Conservation (phyloP, 2,888 invertebrate species). For the Idaea dimidiata region DNA sequence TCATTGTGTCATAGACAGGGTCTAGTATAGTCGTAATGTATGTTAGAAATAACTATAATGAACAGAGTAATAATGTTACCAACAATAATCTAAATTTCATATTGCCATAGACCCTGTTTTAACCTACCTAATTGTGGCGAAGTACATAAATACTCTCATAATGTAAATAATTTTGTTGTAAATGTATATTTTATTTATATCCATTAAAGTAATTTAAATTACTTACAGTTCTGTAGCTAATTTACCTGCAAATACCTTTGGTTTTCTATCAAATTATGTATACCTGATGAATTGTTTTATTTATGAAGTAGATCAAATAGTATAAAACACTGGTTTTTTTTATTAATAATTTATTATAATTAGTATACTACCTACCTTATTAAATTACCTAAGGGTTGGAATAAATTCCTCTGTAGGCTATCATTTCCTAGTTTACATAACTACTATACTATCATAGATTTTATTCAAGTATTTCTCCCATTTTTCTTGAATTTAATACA, state of each 20-base stretch:
- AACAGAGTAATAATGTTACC: background rate
- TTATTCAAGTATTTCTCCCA: slow-evolving; percentile 70
- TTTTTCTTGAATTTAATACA: slow-evolving; percentile 65
- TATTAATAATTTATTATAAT: background rate
- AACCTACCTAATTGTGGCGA: background rate
- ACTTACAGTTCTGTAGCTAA: background rate
- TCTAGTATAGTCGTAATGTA: background rate
- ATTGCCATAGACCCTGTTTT: background rate
- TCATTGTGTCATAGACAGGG: slow-evolving; percentile 1
- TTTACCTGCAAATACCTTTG: background rate
- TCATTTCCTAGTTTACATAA: background rate
- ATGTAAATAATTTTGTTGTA: slow-evolving; percentile 1
- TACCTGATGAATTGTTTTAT: background rate
- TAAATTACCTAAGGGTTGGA: no score
- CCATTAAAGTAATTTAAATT: background rate
- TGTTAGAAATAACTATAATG: background rate
- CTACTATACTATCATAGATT: background rate
- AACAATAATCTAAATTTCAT: background rate
- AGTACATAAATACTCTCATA: background rate
- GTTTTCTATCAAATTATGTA: background rate
- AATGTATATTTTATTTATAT: background rate
- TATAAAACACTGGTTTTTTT: background rate
- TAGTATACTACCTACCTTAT: background rate
- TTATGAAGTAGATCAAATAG: background rate
- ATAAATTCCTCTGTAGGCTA: no score